These are phyloP conservation scores for Chinchilla lanigera DNA, from an alignment of 2,113 vertebrate genomes.

Conservation along the genomic window DNA sequence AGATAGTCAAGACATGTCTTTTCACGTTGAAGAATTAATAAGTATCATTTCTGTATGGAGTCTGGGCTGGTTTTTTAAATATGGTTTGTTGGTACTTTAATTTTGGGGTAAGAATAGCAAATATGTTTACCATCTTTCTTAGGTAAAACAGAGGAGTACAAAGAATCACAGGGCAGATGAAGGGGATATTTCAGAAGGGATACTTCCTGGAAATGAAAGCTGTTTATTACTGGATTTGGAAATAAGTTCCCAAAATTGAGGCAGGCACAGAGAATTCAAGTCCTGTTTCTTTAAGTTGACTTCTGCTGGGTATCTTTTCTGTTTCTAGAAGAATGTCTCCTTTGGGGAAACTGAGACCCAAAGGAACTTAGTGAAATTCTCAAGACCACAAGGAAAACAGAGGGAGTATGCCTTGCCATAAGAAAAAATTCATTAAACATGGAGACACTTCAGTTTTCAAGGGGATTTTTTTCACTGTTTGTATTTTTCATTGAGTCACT, in stretches of 20 bases:
- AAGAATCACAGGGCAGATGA: background rate
- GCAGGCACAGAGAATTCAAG: background rate
- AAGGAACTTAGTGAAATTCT: constrained; percentile 31
- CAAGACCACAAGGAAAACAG: background rate
- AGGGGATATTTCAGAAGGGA: background rate
- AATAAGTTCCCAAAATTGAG: constrained; percentile 15
- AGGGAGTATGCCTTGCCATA: background rate
- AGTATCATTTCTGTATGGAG: background rate
- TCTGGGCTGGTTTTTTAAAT: background rate
- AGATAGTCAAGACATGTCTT: background rate
- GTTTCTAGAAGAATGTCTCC: background rate
- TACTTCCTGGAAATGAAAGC: background rate
- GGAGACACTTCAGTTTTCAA: constrained; percentile 47
- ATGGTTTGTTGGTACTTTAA: background rate
- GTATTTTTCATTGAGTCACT: background rate
- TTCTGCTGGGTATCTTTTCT: background rate
- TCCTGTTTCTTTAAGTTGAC: background rate
- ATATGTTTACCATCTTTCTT: background rate
- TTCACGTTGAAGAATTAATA: background rate
- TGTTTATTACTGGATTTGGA: background rate
- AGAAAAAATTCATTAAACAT: background rate
- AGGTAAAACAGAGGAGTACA: background rate
- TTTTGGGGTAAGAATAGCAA: constrained; percentile 14
- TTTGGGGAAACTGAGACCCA: constrained; percentile 41
- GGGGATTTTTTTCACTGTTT: background rate